Evolutionary conservation across 2,797 vertebrate species (phyloP).

Genomic region (Remorina albescens): DNA sequence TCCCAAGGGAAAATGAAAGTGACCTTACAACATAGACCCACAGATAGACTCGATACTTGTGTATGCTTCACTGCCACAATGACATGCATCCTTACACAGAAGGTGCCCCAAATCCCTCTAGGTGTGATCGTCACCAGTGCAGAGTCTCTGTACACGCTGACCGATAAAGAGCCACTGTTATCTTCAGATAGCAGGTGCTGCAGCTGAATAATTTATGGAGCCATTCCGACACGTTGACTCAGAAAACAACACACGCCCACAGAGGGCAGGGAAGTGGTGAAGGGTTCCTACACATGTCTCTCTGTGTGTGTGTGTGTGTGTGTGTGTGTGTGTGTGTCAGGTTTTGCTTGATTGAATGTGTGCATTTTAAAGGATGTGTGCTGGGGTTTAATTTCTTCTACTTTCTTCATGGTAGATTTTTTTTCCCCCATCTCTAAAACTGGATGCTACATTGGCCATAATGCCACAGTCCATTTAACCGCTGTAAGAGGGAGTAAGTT

Average conservation of each 20-base stretch:
- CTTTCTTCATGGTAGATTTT: not conserved
- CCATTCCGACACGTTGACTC: conserved; percentile 72
- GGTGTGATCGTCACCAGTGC: conserved; percentile 59
- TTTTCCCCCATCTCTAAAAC: conserved; percentile 3
- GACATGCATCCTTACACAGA: conserved; percentile 66
- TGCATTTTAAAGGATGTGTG: not conserved
- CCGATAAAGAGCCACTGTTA: conserved; percentile 74
- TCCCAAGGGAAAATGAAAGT: conserved; percentile 59
- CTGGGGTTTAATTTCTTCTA: rapidly evolving
- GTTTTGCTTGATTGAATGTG: not conserved
- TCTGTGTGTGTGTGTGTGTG: conserved; percentile 8
- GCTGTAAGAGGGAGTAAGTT: conserved; percentile 12
- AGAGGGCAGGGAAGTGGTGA: conserved; percentile 53
- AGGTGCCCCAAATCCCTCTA: conserved; percentile 60
- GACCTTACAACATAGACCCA: conserved; percentile 67
- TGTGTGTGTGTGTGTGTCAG: conserved; percentile 5
- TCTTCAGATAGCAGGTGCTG: conserved; percentile 74
- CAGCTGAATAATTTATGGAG: conserved; percentile 78
- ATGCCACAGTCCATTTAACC: conserved; percentile 52
- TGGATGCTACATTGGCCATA: conserved; percentile 15
- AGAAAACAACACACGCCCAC: conserved; percentile 40
- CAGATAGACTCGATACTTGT: conserved; percentile 47
- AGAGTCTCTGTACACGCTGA: conserved; percentile 61
- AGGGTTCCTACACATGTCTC: conserved; percentile 28
- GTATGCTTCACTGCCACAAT: conserved; percentile 53